Evolutionary conservation across 2,888 invertebrate species (phyloP).

Genomic region (Phalera bucephala): DNA sequence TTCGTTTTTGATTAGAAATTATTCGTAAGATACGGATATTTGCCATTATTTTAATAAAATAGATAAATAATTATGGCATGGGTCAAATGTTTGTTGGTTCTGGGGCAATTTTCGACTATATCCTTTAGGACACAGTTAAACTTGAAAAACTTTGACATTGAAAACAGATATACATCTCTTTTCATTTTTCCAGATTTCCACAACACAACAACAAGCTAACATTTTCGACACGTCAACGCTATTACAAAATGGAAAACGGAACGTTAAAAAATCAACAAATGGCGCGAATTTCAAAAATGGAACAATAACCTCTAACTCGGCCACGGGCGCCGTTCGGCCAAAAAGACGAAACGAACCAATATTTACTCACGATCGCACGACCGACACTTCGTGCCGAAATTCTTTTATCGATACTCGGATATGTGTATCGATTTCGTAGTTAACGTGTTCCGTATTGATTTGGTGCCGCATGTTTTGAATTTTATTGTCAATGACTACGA

Average conservation of each 20-base stretch:
- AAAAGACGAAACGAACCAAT: constrained; percentile 65
- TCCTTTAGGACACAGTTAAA: no score
- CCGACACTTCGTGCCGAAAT: constrained; percentile 50
- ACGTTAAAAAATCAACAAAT: constrained; percentile 46
- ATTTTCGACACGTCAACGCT: constrained; percentile 39
- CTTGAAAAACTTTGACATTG: no score
- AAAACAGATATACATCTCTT: no score
- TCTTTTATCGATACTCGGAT: constrained; percentile 52
- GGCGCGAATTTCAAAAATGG: constrained; percentile 71
- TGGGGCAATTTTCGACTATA: no score
- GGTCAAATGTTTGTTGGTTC: no score
- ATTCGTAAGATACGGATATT: no score
- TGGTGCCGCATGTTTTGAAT: no score
- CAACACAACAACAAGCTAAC: constrained; percentile 19
- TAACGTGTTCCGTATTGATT: neutral
- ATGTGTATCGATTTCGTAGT: constrained; percentile 27
- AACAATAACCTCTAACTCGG: constrained; percentile 79
- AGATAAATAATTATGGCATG: no score
- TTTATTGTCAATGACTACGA: no score
- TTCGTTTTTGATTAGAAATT: no score
- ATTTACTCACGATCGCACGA: constrained; percentile 56
- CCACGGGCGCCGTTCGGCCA: constrained; percentile 65
- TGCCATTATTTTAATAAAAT: no score
- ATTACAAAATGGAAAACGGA: constrained; percentile 23
- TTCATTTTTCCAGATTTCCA: neutral